These are phyloP conservation scores for Ophthalmolycus amberensis DNA, from an alignment of 2,113 vertebrate genomes.

Conservation along the genomic window DNA sequence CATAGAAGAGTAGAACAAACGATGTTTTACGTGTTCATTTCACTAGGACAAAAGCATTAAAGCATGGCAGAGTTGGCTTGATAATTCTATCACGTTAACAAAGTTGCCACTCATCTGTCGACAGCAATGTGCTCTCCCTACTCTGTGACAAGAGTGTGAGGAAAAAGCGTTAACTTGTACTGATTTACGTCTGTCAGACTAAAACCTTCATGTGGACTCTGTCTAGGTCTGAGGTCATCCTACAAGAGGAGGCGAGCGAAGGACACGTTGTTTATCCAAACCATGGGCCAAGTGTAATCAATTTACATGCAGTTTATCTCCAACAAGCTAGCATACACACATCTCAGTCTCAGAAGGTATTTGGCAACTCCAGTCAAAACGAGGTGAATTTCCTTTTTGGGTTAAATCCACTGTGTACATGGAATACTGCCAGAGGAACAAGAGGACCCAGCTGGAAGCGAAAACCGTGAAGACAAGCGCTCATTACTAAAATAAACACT, in stretches of 20 bases:
- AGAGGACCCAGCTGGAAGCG: conserved; percentile 59
- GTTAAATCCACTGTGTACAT: conserved; percentile 44
- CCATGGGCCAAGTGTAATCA: conserved; percentile 21
- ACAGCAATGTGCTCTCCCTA: neutral
- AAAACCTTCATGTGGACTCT: neutral
- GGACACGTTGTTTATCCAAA: conserved; percentile 4
- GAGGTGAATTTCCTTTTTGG: conserved; percentile 23
- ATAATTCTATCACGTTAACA: neutral
- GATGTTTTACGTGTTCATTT: neutral
- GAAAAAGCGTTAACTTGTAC: too few relatives aligned
- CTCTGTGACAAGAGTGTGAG: too few relatives aligned
- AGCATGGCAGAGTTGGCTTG: neutral
- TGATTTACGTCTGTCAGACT: neutral
- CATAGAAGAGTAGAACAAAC: neutral
- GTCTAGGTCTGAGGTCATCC: neutral
- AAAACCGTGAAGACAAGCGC: conserved; percentile 56
- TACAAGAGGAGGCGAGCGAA: neutral
- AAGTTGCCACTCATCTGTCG: neutral
- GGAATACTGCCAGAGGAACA: conserved; percentile 48
- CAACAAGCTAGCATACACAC: neutral
- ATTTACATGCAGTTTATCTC: conserved; percentile 5
- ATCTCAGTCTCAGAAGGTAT: conserved; percentile 20
- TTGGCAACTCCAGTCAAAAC: conserved; percentile 44
- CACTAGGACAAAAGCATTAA: neutral
- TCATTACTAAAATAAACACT: conserved; percentile 73